phyloP scores from a whole-genome alignment of 2,888 invertebrate species.

The Disparrhopalites patrizii region DNA sequence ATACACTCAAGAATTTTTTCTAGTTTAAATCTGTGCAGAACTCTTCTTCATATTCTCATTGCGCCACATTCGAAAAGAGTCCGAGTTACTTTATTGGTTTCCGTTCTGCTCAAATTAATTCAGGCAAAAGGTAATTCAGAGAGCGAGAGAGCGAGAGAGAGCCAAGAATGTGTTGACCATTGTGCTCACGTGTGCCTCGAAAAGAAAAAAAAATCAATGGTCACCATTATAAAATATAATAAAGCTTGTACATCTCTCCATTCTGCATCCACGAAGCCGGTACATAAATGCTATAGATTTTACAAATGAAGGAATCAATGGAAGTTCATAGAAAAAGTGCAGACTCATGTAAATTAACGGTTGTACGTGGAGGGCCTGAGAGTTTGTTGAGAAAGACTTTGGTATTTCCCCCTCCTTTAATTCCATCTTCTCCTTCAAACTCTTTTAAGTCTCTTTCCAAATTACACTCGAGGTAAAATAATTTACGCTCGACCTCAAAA shows the following conservation, averaged over 20 bases:
- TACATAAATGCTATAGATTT: not conserved
- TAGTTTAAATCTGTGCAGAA: not conserved
- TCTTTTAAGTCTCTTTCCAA: not conserved
- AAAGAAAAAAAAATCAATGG: too few species aligned
- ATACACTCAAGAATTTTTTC: not conserved
- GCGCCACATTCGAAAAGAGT: not conserved
- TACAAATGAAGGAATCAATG: slow-evolving; percentile 5
- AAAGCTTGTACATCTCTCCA: slow-evolving; percentile 1
- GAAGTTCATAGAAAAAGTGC: slow-evolving; percentile 3
- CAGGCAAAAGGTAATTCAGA: too few species aligned
- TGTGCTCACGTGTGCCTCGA: not conserved
- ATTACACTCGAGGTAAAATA: slow-evolving; percentile 12
- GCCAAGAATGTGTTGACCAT: not conserved
- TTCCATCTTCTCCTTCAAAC: not conserved
- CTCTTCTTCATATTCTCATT: not conserved
- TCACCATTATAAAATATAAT: not conserved
- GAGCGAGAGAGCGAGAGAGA: too few species aligned
- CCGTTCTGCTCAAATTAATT: not conserved
- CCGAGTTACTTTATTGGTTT: slow-evolving; percentile 3
- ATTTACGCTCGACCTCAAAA: slow-evolving; percentile 20
- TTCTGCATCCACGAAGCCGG: not conserved
- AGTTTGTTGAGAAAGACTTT: not conserved
- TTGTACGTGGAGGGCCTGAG: not conserved
- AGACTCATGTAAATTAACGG: slow-evolving; percentile 21
- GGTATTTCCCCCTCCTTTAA: not conserved